Evolutionary conservation across 2,888 invertebrate genomes (phyloP).

Genomic region (Lucinisca nassula): DNA sequence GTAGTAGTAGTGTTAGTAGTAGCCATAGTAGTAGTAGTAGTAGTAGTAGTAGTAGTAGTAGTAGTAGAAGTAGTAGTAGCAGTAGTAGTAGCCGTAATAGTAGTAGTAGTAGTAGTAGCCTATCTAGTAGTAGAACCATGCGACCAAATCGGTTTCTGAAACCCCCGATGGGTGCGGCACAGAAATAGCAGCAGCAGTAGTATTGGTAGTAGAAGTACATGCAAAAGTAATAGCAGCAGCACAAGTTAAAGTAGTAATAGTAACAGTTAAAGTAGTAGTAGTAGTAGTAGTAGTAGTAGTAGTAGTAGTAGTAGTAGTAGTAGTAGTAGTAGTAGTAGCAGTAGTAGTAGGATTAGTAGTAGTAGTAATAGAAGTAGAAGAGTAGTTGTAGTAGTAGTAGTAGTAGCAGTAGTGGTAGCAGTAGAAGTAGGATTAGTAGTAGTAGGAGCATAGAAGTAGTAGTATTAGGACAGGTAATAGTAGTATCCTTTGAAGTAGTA

Average conservation of each 20-base stretch:
- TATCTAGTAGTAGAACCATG: too few relatives aligned
- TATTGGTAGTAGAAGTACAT: slow-evolving; percentile 31
- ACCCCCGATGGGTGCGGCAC: not conserved
- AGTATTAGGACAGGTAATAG: too few relatives aligned
- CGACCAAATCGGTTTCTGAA: too few relatives aligned
- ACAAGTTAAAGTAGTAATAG: slow-evolving; percentile 25
- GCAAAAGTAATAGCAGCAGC: slow-evolving; percentile 12
- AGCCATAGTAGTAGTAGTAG: too few relatives aligned
- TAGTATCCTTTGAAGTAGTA: too few relatives aligned
- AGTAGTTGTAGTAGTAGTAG: slow-evolving; percentile 22
- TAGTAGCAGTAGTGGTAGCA: too few relatives aligned
- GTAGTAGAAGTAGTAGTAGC: not conserved
- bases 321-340: not conserved
- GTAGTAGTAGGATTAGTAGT: too few relatives aligned
- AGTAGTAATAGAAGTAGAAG: slow-evolving; percentile 4
- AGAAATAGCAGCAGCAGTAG: too few relatives aligned
- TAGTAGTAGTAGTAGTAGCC: not conserved
- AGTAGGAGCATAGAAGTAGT: too few relatives aligned
- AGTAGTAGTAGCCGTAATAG: not conserved
- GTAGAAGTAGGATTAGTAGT: too few relatives aligned
- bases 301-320: slow-evolving; percentile 10
- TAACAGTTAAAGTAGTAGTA: slow-evolving; percentile 12
- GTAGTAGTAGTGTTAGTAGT: too few relatives aligned
- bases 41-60: not conserved
- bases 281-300: slow-evolving; percentile 16